Conservation (phyloP, 2,888 invertebrate genomes). For the Fragum sueziense region DNA sequence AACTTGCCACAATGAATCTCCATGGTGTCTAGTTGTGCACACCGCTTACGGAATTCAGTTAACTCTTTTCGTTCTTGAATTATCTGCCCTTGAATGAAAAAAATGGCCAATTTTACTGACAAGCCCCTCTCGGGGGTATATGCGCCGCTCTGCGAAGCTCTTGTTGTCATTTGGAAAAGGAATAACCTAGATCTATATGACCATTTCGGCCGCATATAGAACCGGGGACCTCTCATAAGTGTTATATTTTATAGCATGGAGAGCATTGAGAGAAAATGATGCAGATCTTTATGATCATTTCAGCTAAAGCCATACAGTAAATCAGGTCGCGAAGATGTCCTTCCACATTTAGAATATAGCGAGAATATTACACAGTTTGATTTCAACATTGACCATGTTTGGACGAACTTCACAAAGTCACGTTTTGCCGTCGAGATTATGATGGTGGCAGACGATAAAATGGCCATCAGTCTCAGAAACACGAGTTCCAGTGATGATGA, state of each 20-base stretch:
- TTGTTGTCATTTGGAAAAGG: no score
- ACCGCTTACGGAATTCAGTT: no score
- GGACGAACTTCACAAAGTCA: conserved; percentile 82
- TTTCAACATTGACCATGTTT: conserved; percentile 85
- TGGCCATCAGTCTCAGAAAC: conserved; percentile 81
- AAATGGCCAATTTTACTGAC: no score
- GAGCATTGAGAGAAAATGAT: no score
- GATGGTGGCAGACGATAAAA: conserved; percentile 83
- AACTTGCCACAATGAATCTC: no score
- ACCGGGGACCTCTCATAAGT: neutral
- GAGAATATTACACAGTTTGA: conserved; percentile 87
- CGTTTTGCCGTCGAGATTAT: conserved; percentile 86
- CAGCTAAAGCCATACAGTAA: conserved; percentile 85
- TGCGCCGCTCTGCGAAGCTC: no score
- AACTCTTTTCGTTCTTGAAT: no score
- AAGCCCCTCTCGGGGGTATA: no score
- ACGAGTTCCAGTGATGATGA: conserved; percentile 88
- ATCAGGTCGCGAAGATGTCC: conserved; percentile 83
- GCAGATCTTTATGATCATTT: conserved; percentile 8
- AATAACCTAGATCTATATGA: no score
- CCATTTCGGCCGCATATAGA: no score
- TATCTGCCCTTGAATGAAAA: no score
- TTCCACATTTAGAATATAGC: conserved; percentile 87
- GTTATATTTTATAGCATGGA: neutral
- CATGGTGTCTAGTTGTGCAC: no score